Percentiles rank a stretch among this genome's conserved stretches.
phyloP scores from a whole-genome alignment of 2,113 vertebrate species.

The Sapajus apella region DNA sequence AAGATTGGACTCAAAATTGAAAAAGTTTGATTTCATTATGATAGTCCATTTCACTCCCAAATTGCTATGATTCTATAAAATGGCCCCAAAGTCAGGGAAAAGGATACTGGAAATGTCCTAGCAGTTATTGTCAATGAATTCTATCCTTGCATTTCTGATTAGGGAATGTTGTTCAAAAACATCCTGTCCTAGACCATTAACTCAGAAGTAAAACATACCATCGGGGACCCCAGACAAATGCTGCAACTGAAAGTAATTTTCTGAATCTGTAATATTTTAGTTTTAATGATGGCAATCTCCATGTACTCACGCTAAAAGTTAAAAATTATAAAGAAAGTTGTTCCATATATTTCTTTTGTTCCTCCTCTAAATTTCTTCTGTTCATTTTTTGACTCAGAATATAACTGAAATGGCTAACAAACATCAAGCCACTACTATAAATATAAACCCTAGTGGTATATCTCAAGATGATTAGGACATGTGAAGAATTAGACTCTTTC shows the following conservation, averaged over 20 bases:
- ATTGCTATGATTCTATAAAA: background rate
- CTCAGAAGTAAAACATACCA: background rate
- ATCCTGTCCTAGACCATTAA: background rate
- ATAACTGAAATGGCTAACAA: slow-evolving; percentile 10
- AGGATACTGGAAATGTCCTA: background rate
- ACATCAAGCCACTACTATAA: slow-evolving; percentile 4
- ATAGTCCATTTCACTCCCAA: background rate
- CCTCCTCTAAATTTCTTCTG: slow-evolving; percentile 16
- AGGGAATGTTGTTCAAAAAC: background rate
- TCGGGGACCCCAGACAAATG: background rate
- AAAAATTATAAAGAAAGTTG: background rate
- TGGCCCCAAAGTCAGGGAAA: background rate
- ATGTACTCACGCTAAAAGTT: background rate
- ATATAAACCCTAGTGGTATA: background rate
- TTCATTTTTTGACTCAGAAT: slow-evolving; percentile 18
- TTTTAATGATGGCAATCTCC: background rate
- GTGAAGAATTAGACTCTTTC: background rate
- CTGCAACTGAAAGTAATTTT: background rate
- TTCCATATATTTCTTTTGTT: background rate
- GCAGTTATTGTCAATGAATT: background rate
- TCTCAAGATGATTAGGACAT: background rate
- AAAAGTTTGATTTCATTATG: background rate
- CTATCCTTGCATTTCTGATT: background rate
- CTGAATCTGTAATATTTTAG: background rate
- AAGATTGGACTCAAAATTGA: background rate